Conservation (phyloP, 2,888 invertebrate species). For the Hermodice carunculata region DNA sequence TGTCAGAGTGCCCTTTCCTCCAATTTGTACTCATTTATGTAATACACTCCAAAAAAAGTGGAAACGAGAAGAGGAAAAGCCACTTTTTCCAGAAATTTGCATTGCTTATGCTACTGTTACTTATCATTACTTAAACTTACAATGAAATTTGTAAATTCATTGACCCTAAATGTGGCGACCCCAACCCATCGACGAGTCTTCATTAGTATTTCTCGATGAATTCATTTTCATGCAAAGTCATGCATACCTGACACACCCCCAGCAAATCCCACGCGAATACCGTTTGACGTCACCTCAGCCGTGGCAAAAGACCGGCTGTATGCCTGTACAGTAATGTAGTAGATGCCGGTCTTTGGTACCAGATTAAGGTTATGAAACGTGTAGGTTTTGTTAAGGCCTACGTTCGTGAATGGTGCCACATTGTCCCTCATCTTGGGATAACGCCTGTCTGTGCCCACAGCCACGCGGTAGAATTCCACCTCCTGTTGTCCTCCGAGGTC, state of each 20-base stretch:
- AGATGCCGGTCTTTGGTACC: slow-evolving; percentile 15
- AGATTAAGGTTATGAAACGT: slow-evolving; percentile 13
- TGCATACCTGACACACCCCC: not conserved
- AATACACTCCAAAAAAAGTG: too few relatives aligned
- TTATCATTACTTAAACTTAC: too few relatives aligned
- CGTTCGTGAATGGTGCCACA: slow-evolving; percentile 19
- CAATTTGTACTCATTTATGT: too few relatives aligned
- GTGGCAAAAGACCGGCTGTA: slow-evolving; percentile 16
- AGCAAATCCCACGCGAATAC: slow-evolving; percentile 22
- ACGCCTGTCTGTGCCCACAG: slow-evolving; percentile 26
- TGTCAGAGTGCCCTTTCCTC: too few relatives aligned
- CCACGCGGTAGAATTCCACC: slow-evolving; percentile 25
- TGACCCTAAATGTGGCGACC: too few relatives aligned
- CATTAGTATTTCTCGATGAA: too few relatives aligned
- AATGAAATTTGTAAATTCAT: too few relatives aligned
- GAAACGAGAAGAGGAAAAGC: too few relatives aligned
- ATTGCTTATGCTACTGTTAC: too few relatives aligned
- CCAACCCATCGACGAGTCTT: too few relatives aligned
- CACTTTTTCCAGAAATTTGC: too few relatives aligned
- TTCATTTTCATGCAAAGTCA: too few relatives aligned
- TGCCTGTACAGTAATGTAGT: slow-evolving; percentile 27
- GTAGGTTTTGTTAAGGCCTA: slow-evolving; percentile 24
- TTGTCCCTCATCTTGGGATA: slow-evolving; percentile 21
- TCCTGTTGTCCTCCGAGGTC: slow-evolving; percentile 13
- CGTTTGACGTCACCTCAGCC: slow-evolving; percentile 25